These are phyloP conservation scores for Drosophila subsilvestris DNA, from an alignment of 2,888 invertebrate species.

Conservation along the genomic window DNA sequence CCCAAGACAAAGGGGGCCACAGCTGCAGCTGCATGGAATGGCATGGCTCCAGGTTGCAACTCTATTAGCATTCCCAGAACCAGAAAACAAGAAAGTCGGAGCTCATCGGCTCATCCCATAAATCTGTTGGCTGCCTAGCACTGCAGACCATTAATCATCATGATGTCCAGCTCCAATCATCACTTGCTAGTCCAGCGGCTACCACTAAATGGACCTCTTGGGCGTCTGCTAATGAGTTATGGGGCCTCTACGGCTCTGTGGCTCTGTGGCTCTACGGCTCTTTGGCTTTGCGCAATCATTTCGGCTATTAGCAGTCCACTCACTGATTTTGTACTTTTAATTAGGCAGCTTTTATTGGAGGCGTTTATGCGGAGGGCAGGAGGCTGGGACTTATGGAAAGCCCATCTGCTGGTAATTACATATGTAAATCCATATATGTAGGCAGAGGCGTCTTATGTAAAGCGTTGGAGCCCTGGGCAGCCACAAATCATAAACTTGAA, in stretches of 20 bases:
- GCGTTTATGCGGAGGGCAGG: slow-evolving; percentile 32
- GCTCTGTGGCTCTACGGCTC: slow-evolving; percentile 21
- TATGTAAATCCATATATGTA: slow-evolving; percentile 57
- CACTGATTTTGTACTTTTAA: slow-evolving; percentile 69
- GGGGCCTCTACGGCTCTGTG: slow-evolving; percentile 15
- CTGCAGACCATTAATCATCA: slow-evolving; percentile 73
- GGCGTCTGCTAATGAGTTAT: slow-evolving; percentile 75
- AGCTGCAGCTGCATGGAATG: not conserved
- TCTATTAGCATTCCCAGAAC: slow-evolving; percentile 76
- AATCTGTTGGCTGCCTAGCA: slow-evolving; percentile 56
- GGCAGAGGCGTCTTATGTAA: slow-evolving; percentile 37
- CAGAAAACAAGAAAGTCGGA: slow-evolving; percentile 46
- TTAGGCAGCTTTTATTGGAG: slow-evolving; percentile 60
- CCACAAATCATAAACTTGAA: slow-evolving; percentile 6
- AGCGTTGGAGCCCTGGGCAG: slow-evolving; percentile 27
- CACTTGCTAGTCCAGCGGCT: slow-evolving; percentile 67
- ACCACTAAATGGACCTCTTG: slow-evolving; percentile 61
- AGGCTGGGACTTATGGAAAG: slow-evolving; percentile 28
- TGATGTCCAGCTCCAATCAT: slow-evolving; percentile 74
- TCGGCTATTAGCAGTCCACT: slow-evolving; percentile 57
- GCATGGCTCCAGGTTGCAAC: slow-evolving; percentile 58
- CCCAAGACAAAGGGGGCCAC: slow-evolving; percentile 27
- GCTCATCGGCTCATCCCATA: slow-evolving; percentile 58
- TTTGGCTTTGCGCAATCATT: slow-evolving; percentile 57
- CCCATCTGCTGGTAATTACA: slow-evolving; percentile 40